Base-by-base conservation (phyloP, 2,888 invertebrate species). In the Drosophila ustulata region DNA sequence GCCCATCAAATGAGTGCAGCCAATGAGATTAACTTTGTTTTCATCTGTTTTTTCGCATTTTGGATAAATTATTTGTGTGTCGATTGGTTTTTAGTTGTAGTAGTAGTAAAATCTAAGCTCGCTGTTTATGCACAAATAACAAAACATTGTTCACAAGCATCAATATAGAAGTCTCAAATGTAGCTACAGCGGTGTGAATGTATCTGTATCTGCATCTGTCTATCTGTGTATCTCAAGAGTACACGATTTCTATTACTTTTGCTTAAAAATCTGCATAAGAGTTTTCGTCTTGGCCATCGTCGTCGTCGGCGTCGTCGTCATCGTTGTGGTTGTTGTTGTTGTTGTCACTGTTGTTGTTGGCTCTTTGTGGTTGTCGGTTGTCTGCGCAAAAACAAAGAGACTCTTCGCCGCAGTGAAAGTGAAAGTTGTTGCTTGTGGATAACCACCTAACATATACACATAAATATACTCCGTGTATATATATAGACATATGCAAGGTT, bases 51-150 rank as follows among this genome's bases (percentile, higher is more conserved):
- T 34, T 18, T 43, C 52, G 23, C 7, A 41, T 30, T 56, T 46
- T 37, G 11, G 3, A 55, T 25, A 57, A 58, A 73, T 56, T 76
- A 75, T 76, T 75, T 70, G 66, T 43, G 50, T 63, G 66, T 53
- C 70, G 43, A 49, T 39, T 6, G 6, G 30, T 30, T 30, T 30
- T 6, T 30, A 7, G n/a, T 32, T n/a, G n/a, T 34, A 11, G 37
- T n/a, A 37, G 8, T 32, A 32, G 32, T 32, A 8, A 9, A 11
- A 53, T 7, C 37, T 39, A 64, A 63, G 25, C 34, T 57, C 39
- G 46, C 50, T 34, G 82, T 87, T 89, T 79, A 80, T 90, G 89
- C 90, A 90, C 90, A 88, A 90, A 89, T 90, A 89, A 88, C 90
- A 89, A 89, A 73, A 18, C 32, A 46, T 34, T 45, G 30, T 43